A percentile compares a stretch with the other conserved stretches of the same genome.
Conservation (phyloP, 2,888 invertebrate genomes). For the Melipona bicolor region DNA sequence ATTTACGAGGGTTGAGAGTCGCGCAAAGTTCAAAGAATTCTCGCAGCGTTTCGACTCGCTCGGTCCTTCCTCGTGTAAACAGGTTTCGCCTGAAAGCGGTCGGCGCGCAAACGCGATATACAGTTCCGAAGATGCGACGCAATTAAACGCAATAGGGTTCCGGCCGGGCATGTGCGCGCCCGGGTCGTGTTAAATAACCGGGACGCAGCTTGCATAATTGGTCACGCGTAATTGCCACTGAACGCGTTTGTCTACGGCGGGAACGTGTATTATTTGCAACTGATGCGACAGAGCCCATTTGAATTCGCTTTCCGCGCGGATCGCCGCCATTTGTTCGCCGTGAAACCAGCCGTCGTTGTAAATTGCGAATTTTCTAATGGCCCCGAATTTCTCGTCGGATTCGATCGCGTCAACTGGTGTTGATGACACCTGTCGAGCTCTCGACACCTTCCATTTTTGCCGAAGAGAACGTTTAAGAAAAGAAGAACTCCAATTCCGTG, state of each 20-base stretch:
- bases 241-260: slow-evolving; percentile 14
- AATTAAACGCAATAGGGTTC: slow-evolving; percentile 9
- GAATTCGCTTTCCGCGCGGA: slow-evolving; percentile 44
- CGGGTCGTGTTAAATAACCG: slow-evolving; percentile 29
- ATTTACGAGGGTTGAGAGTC: background rate
- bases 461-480: background rate
- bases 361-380: slow-evolving; percentile 13
- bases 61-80: background rate
- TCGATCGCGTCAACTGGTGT: background rate
- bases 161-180: background rate
- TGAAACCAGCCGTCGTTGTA: background rate
- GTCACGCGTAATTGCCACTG: slow-evolving; percentile 35
- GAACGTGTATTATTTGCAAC: slow-evolving; percentile 33
- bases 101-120: background rate
- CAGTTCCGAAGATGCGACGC: slow-evolving; percentile 22
- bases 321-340: background rate
- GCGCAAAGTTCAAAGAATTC: background rate
- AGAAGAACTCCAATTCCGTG: background rate
- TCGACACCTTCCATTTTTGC: background rate
- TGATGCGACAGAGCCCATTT: slow-evolving; percentile 33
- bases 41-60: background rate
- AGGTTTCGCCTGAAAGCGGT: background rate
- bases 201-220: slow-evolving; percentile 37
- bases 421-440: slow-evolving; percentile 7
- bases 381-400: background rate